Conservation (phyloP, 2,888 invertebrate species). For the Synanthedon andrenaeformis region DNA sequence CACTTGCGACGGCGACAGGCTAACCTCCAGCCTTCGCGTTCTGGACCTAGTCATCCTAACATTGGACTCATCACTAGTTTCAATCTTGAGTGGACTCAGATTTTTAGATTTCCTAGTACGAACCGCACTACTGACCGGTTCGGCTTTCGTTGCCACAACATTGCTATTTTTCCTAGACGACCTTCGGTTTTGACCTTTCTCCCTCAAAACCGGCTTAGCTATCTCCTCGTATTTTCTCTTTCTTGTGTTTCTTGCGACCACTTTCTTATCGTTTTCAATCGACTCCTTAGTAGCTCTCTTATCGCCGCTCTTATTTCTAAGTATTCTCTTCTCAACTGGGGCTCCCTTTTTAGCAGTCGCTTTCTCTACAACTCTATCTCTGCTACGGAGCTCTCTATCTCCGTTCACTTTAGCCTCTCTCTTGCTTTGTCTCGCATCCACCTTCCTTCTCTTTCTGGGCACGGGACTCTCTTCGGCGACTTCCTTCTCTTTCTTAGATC, state of each 20-base stretch:
- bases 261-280: constrained; percentile 52
- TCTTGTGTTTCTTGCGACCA: constrained; percentile 31
- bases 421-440: constrained; percentile 25
- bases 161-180: constrained; percentile 21
- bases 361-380: constrained; percentile 11
- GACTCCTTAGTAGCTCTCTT: constrained; percentile 49
- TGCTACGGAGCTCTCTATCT: constrained; percentile 26
- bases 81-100: constrained; percentile 18
- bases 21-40: constrained; percentile 40
- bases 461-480: constrained; percentile 29
- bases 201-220: constrained; percentile 46
- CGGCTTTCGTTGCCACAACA: constrained; percentile 10
- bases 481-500: constrained; percentile 29
- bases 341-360: constrained; percentile 6
- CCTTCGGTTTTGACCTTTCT: constrained; percentile 53
- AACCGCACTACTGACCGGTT: constrained; percentile 31
- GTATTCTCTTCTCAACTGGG: constrained; percentile 16
- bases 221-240: constrained; percentile 46
- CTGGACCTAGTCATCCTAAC: constrained; percentile 52
- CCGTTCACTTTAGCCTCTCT: constrained; percentile 21
- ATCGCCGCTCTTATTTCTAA: constrained; percentile 17
- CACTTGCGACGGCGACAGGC: constrained; percentile 48
- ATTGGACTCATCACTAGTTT: constrained; percentile 17
- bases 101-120: constrained; percentile 27
- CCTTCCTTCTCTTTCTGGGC: constrained; percentile 50